Evolutionary conservation across 2,113 vertebrate genomes (phyloP).

Genomic region (Myotis yumanensis): DNA sequence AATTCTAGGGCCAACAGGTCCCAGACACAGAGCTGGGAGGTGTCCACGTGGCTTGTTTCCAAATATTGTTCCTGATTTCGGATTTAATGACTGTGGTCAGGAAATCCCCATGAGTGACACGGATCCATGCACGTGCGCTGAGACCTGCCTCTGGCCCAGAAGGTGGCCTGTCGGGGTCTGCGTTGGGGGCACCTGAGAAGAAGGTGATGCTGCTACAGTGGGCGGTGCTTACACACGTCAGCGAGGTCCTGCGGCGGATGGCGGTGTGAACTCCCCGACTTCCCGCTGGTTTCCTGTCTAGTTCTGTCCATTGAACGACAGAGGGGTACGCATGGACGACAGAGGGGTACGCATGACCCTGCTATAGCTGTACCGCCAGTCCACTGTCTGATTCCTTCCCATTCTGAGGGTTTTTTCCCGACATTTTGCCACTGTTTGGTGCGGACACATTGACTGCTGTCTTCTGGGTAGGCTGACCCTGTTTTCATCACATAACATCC

Average conservation of each 20-base stretch:
- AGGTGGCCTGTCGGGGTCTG: neutral
- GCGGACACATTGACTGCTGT: neutral
- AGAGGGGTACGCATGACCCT: neutral
- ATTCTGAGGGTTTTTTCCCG: neutral
- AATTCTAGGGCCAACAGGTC: neutral
- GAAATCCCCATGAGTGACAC: neutral
- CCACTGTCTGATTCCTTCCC: neutral
- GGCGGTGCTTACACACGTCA: neutral
- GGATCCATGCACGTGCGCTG: neutral
- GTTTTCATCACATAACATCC: neutral
- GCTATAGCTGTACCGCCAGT: neutral
- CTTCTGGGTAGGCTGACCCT: neutral
- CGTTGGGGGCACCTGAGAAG: neutral
- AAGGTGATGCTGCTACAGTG: neutral
- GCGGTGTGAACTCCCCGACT: neutral
- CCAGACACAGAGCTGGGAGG: neutral
- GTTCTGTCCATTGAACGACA: neutral
- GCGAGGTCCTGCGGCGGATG: neutral
- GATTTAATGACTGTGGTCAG: neutral
- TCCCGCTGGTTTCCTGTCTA: neutral
- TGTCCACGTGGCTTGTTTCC: neutral
- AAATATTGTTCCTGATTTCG: neutral
- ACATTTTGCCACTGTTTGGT: neutral
- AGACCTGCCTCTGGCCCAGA: neutral
- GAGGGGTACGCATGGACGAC: neutral